These are phyloP conservation scores for Serinus canaria DNA, from an alignment of 2,113 vertebrate genomes.

Conservation along the genomic window DNA sequence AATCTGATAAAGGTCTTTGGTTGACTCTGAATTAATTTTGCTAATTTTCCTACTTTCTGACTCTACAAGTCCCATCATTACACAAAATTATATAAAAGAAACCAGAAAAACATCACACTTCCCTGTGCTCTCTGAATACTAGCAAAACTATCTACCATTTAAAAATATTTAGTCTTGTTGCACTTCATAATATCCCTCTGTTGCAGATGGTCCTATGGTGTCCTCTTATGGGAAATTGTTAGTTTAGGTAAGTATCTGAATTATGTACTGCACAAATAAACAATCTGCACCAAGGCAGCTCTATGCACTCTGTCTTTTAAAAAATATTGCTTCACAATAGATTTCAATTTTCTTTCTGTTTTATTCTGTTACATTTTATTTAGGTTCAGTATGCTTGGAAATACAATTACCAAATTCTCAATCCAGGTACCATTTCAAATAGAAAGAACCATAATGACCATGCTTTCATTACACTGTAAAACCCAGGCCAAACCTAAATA, in stretches of 20 bases:
- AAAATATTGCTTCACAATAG: background rate
- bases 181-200: background rate
- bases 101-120: background rate
- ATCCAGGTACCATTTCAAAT: background rate
- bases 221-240: slow-evolving; percentile 88
- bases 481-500: background rate
- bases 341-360: background rate
- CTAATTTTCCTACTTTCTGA: background rate
- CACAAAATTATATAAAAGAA: background rate
- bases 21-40: background rate
- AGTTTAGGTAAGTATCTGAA: slow-evolving; percentile 80
- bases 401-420: background rate
- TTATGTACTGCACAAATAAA: background rate
- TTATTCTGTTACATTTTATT: background rate
- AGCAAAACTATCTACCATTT: background rate
- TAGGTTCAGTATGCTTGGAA: background rate
- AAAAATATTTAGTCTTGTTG: background rate
- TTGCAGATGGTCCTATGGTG: slow-evolving; percentile 86
- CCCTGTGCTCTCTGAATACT: background rate
- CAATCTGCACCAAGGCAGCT: background rate
- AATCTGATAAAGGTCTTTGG: background rate
- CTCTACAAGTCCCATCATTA: background rate
- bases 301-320: background rate
- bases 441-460: background rate
- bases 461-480: background rate